Evolutionary conservation across 1,140 invertebrate species (phyloP), one percentile per base, ranked within the genome.

Genomic region (Bombus vancouverensis): DNA sequence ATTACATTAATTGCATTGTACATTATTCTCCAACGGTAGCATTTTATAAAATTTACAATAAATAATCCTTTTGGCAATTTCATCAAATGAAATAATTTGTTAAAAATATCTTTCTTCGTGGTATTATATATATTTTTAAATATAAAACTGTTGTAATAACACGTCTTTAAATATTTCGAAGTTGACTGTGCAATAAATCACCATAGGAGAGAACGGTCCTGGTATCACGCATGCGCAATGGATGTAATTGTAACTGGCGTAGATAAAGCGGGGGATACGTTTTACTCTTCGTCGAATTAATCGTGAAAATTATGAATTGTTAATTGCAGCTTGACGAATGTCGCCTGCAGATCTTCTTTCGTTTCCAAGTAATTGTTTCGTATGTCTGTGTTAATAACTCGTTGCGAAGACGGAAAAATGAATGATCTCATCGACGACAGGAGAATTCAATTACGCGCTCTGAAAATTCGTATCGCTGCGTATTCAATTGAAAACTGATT

Each of bases 401-500:
- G 5, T 9, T 10, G 10, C n/a, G 22, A 59, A 68, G 12, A 53
- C 32, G 34, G 18, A 39, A 22, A 83, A 76, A 83, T 83, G 72
- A 53, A 83, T 83, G 42, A n/a, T 28, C 57, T 5, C 12, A 25
- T 4, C 47, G 47, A 53, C 71, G 34, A 62, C 8, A 15, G 25
- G 22, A 32, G 34, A 66, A 53, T 47, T 75, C 44, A 39, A 66
- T 76, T 76, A 65, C 37, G 9, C 80, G 59, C 44, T 70, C 8
- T 53, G 42, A 76, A 66, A 76, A 83, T 66, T 76, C 15, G 18
- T 37, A 44, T 44, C 80, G 13, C 22, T 39, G 42, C 10, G 42
- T 25, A 37, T 75, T 68, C 81, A 76, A 83, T 83, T 44, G 72
- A 68, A n/a, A 5, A 18, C 13, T 66, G 72, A 53, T 53, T 22